Conservation (phyloP, 2,888 invertebrate genomes). For the Xylocampa areola region DNA sequence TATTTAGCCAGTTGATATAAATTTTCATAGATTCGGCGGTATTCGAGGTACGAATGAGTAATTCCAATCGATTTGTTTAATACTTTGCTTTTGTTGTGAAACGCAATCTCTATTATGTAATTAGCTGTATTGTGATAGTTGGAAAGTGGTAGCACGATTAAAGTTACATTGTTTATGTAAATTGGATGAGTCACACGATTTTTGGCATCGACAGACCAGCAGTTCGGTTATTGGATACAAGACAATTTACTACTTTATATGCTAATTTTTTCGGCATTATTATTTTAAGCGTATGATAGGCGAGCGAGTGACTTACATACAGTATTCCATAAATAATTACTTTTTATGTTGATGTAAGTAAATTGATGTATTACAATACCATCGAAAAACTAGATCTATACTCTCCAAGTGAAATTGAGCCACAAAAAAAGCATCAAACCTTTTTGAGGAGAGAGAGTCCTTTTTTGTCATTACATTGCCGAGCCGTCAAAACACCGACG, state of each 20-base stretch:
- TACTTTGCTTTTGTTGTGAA: conserved; percentile 8
- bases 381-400: no score
- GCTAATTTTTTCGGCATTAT: not conserved
- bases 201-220: conserved; percentile 6
- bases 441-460: not conserved
- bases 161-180: not conserved
- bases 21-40: conserved; percentile 48
- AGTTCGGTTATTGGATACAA: not conserved
- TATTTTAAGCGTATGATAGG: no score
- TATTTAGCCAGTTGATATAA: conserved; percentile 51
- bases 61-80: conserved; percentile 30
- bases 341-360: no score
- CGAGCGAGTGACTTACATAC: no score
- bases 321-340: no score
- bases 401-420: no score
- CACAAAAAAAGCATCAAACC: conserved; percentile 2
- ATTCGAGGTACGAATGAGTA: conserved; percentile 45
- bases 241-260: not conserved
- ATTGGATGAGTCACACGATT: conserved; percentile 4
- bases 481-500: conserved; percentile 46
- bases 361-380: no score
- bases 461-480: conserved; percentile 16
- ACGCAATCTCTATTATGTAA: conserved; percentile 13
- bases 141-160: conserved; percentile 2
- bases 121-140: conserved; percentile 5